Evolutionary conservation across 1,140 invertebrate genomes (phyloP).

Genomic region (Adoxophyes honmai): DNA sequence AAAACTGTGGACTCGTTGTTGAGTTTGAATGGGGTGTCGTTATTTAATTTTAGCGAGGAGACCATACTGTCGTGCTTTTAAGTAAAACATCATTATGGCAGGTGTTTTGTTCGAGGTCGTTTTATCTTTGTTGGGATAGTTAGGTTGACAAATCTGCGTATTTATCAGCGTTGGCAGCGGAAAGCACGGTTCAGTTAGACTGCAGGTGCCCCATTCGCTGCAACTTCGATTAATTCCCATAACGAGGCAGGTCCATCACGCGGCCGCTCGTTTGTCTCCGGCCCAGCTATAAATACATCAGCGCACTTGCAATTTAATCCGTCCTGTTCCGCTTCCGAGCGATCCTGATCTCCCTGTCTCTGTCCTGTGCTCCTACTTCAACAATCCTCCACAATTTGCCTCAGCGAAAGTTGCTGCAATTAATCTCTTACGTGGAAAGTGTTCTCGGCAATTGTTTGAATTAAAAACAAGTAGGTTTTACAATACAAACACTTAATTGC

Average conservation of each 20-base stretch:
- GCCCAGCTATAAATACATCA: slow-evolving; percentile 74
- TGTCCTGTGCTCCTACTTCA: slow-evolving; percentile 19
- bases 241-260: slow-evolving; percentile 74
- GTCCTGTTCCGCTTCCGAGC: slow-evolving; percentile 57
- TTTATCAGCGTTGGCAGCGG: slow-evolving; percentile 39
- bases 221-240: slow-evolving; percentile 75
- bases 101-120: slow-evolving; percentile 2
- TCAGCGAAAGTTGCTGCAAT: slow-evolving; percentile 46
- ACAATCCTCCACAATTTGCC: slow-evolving; percentile 35
- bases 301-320: slow-evolving; percentile 74
- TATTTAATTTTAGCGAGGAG: slow-evolving; percentile 27
- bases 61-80: slow-evolving; percentile 19
- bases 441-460: slow-evolving; percentile 29
- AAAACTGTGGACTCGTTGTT: slow-evolving; percentile 38
- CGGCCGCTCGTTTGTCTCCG: slow-evolving; percentile 69
- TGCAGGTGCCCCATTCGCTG: slow-evolving; percentile 63
- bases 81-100: not conserved
- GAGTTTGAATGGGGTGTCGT: slow-evolving; percentile 26
- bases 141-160: slow-evolving; percentile 3
- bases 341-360: slow-evolving; percentile 36
- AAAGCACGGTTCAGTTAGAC: slow-evolving; percentile 61
- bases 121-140: slow-evolving; percentile 4
- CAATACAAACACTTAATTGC: slow-evolving; percentile 9
- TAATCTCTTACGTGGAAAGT: slow-evolving; percentile 36
- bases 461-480: slow-evolving; percentile 22